phyloP scores from a whole-genome alignment of 2,797 vertebrate species.

The Amazona ochrocephala region DNA sequence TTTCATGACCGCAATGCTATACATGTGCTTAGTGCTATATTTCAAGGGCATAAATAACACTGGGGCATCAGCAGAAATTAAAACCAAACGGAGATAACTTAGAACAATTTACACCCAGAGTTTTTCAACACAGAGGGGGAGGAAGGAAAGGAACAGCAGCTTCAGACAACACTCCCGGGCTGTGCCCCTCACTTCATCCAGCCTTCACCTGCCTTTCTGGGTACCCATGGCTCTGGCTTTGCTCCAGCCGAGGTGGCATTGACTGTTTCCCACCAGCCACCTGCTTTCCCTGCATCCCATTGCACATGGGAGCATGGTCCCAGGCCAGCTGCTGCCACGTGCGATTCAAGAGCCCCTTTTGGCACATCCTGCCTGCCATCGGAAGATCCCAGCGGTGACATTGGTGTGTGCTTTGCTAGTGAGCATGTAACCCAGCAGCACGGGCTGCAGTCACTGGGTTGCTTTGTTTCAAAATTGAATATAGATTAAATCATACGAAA shows the following conservation, averaged over 20 bases:
- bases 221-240: not conserved
- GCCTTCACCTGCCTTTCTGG: not conserved
- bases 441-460: not conserved
- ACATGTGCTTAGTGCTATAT: not conserved
- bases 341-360: not conserved
- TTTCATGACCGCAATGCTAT: not conserved
- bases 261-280: not conserved
- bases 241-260: not conserved
- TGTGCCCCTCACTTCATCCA: rapidly evolving
- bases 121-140: not conserved
- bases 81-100: not conserved
- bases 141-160: not conserved
- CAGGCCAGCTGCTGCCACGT: not conserved
- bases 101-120: not conserved
- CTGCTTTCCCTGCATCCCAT: not conserved
- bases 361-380: not conserved
- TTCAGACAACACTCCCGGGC: not conserved
- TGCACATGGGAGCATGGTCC: rapidly evolving
- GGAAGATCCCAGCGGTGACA: rapidly evolving
- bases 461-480: constrained; percentile 12
- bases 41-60: constrained; percentile 39
- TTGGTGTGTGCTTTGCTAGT: rapidly evolving
- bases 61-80: constrained; percentile 9
- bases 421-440: not conserved
- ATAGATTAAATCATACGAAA: not conserved